These are phyloP conservation scores for Syngnathus rostellatus DNA, from an alignment of 2,797 vertebrate genomes.

Conservation along the genomic window DNA sequence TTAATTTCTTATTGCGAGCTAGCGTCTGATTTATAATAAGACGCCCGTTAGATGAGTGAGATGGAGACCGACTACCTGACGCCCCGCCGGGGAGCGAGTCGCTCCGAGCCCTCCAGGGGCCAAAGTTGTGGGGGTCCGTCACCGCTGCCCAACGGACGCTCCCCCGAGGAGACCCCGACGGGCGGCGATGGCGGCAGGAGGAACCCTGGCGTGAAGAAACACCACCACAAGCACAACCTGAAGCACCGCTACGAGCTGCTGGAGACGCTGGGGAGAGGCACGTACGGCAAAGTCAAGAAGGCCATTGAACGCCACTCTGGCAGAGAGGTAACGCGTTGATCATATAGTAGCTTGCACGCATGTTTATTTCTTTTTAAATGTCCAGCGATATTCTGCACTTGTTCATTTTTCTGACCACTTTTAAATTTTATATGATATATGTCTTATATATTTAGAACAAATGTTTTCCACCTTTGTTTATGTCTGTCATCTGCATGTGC, in stretches of 20 bases:
- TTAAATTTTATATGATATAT: too few species aligned
- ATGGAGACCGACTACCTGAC: conserved; percentile 69
- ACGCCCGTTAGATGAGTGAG: conserved; percentile 22
- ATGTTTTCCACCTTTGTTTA: neutral
- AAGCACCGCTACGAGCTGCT: conserved; percentile 97
- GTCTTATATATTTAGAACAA: too few species aligned
- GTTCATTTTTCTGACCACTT: too few species aligned
- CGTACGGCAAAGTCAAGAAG: conserved; percentile 96
- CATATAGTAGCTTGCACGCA: too few species aligned
- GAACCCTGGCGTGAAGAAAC: conserved; percentile 86
- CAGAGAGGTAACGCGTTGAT: conserved; percentile 81
- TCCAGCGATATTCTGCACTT: neutral
- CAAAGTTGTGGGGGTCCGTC: conserved; percentile 31
- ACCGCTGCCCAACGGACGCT: neutral
- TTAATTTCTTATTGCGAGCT: conserved; percentile 54
- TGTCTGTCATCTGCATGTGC: neutral
- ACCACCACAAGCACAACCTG: conserved; percentile 98
- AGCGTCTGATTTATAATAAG: conserved; percentile 53
- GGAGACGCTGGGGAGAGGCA: conserved; percentile 94
- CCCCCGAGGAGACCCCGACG: conserved; percentile 43
- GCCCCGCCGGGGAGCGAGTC: conserved; percentile 46
- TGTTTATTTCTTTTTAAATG: neutral
- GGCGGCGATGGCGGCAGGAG: conserved; percentile 59
- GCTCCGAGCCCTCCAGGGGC: conserved; percentile 42
- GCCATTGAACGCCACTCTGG: conserved; percentile 92